Percentiles rank a stretch among this genome's conserved stretches.
Conservation (phyloP, 2,113 vertebrate genomes). For the Butorides virescens region DNA sequence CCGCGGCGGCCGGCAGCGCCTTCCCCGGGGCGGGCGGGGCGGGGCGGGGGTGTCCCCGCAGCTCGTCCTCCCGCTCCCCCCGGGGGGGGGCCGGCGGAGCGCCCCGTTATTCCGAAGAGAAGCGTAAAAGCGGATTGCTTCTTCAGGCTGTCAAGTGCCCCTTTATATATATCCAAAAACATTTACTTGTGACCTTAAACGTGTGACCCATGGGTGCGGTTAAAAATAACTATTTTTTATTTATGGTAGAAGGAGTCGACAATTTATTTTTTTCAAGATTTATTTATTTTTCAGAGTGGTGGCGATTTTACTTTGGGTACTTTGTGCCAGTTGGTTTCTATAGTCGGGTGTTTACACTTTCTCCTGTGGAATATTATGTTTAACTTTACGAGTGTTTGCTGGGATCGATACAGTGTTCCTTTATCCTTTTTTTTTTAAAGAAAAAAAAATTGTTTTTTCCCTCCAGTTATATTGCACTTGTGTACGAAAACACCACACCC, state of each 20-base stretch:
- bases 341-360: conserved; percentile 83
- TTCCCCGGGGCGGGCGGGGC: background rate
- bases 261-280: conserved; percentile 82
- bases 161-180: conserved; percentile 83
- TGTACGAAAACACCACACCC: conserved; percentile 63
- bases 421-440: background rate
- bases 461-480: conserved; percentile 84
- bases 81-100: background rate
- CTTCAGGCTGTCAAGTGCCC: conserved; percentile 84
- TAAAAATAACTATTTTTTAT: conserved; percentile 88
- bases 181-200: conserved; percentile 92
- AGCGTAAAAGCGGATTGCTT: conserved; percentile 57
- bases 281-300: conserved; percentile 88
- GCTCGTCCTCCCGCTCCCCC: background rate
- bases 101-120: conserved; percentile 13
- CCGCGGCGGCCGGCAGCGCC: background rate
- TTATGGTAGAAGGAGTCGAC: conserved; percentile 82
- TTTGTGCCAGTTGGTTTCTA: conserved; percentile 81
- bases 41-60: background rate
- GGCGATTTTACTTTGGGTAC: conserved; percentile 79
- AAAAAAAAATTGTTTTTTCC: conserved; percentile 37
- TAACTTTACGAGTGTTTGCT: conserved; percentile 87
- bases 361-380: conserved; percentile 80
- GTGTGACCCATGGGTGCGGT: conserved; percentile 79
- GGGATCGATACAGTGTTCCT: conserved; percentile 77